phyloP scores from a whole-genome alignment of 2,888 invertebrate species.

The Drosophila mimetica region DNA sequence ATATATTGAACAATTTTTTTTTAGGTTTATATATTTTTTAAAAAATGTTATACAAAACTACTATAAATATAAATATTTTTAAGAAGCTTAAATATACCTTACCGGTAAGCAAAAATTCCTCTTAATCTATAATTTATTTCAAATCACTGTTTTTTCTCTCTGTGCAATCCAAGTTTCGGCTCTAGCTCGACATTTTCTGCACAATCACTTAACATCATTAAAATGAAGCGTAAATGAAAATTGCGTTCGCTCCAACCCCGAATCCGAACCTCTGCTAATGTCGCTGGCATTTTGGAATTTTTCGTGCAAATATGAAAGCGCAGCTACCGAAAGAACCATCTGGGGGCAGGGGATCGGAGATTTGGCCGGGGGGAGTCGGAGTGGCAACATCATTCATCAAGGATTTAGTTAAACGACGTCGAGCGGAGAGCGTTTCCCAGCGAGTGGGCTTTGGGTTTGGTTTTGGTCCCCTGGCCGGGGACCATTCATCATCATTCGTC shows the following conservation, averaged over 20 bases:
- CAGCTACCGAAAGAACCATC: slow-evolving; percentile 29
- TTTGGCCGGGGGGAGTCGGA: slow-evolving; percentile 17
- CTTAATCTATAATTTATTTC: no score
- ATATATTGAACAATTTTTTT: no score
- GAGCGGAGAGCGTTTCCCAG: slow-evolving; percentile 51
- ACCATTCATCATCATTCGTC: slow-evolving; percentile 82
- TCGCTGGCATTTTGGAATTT: slow-evolving; percentile 65
- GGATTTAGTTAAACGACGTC: slow-evolving; percentile 78
- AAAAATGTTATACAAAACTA: no score
- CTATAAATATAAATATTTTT: no score
- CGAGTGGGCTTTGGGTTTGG: slow-evolving; percentile 13
- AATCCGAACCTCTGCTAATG: slow-evolving; percentile 51
- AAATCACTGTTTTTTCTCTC: not conserved
- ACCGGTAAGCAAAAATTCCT: no score
- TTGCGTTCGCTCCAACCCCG: slow-evolving; percentile 51
- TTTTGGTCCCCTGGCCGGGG: slow-evolving; percentile 27
- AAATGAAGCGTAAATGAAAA: slow-evolving; percentile 79
- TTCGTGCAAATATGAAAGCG: slow-evolving; percentile 71
- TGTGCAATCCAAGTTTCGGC: not conserved
- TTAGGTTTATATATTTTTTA: no score
- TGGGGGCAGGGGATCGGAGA: slow-evolving; percentile 12
- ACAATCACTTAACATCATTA: slow-evolving; percentile 80
- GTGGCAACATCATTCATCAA: slow-evolving; percentile 76
- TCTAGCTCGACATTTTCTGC: slow-evolving; percentile 64
- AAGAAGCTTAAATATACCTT: no score